Conservation (phyloP, 2,888 invertebrate species). For the Dendrolimus houi region DNA sequence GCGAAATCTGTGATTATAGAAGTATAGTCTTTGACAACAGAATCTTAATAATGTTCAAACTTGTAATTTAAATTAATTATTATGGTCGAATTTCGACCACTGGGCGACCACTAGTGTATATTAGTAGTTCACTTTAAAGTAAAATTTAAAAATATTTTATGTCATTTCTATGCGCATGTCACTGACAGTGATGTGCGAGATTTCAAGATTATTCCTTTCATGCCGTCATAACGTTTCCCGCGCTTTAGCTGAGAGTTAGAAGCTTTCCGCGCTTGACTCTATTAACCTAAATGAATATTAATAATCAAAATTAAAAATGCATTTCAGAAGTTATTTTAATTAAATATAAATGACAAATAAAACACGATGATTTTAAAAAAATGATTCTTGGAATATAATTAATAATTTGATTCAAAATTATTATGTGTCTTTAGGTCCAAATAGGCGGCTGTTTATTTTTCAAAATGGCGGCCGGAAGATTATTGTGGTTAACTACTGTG, state of each 20-base stretch:
- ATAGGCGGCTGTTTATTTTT: constrained; percentile 8
- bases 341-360: background rate
- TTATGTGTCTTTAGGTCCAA: constrained; percentile 4
- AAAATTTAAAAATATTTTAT: too few relatives aligned
- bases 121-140: too few relatives aligned
- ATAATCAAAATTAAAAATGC: background rate
- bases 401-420: constrained; percentile 7
- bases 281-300: background rate
- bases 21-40: too few relatives aligned
- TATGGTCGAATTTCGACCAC: too few relatives aligned
- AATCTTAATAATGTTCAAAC: too few relatives aligned
- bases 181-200: constrained; percentile 26
- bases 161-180: constrained; percentile 42
- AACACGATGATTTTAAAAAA: background rate
- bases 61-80: too few relatives aligned
- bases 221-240: constrained; percentile 52
- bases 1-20: too few relatives aligned
- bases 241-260: constrained; percentile 41
- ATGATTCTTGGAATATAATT: constrained; percentile 3
- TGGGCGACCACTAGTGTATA: too few relatives aligned
- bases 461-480: constrained; percentile 51
- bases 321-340: background rate
- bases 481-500: constrained; percentile 53
- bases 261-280: constrained; percentile 25
- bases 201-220: constrained; percentile 22